Evolutionary conservation across 2,113 vertebrate species (phyloP).

Genomic region (Lampris incognitus): DNA sequence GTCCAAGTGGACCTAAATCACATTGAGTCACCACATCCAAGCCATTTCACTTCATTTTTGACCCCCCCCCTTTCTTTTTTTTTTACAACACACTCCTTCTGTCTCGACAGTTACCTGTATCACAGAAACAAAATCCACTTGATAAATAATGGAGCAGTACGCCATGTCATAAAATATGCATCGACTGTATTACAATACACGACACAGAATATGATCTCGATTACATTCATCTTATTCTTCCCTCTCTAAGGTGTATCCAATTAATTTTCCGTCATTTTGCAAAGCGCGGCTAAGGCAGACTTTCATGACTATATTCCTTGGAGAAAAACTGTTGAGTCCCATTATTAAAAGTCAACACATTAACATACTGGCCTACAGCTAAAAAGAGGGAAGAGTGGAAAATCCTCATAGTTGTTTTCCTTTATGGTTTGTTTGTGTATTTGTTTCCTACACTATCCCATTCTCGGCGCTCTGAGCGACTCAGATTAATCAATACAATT

Average conservation of each 20-base stretch:
- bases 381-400: background rate
- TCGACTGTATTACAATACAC: background rate
- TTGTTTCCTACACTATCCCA: background rate
- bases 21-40: too few relatives aligned
- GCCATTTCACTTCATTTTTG: too few relatives aligned
- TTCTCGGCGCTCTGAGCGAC: background rate
- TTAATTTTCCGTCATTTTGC: background rate
- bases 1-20: too few relatives aligned
- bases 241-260: background rate
- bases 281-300: background rate
- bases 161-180: background rate
- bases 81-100: too few relatives aligned
- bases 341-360: background rate
- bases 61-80: too few relatives aligned
- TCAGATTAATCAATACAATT: background rate
- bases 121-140: too few relatives aligned
- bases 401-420: background rate
- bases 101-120: too few relatives aligned
- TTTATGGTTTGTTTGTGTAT: background rate
- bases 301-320: background rate
- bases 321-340: background rate
- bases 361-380: background rate
- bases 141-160: too few relatives aligned
- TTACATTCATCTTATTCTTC: background rate
- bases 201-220: background rate